Conservation (phyloP, 2,113 vertebrate genomes). For the Ploceus nigricollis region DNA sequence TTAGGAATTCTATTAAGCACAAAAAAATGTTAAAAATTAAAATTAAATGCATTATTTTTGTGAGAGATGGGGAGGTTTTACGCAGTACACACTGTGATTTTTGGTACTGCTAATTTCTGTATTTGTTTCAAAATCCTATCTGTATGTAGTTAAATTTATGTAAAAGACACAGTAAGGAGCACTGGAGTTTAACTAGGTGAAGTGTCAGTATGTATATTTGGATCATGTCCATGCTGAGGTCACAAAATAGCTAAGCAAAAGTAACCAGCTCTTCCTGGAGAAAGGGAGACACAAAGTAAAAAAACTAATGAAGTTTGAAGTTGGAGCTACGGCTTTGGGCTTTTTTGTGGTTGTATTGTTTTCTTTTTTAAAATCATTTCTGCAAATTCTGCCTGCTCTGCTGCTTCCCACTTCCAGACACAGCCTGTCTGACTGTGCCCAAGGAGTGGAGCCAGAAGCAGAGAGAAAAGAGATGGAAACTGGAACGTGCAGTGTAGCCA, state of each 20-base stretch:
- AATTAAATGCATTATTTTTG: neutral
- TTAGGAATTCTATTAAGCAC: neutral
- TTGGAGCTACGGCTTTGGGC: neutral
- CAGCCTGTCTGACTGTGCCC: neutral
- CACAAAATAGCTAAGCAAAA: neutral
- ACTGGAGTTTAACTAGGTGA: neutral
- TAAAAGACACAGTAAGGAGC: neutral
- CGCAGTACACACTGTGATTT: neutral
- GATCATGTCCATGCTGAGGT: neutral
- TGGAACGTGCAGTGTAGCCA: neutral
- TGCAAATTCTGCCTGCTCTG: neutral
- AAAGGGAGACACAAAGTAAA: neutral
- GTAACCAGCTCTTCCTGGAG: neutral
- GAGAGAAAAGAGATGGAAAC: neutral
- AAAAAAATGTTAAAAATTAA: neutral
- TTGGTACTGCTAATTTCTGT: neutral
- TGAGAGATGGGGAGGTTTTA: neutral
- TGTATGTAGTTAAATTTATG: neutral
- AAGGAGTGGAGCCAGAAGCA: neutral
- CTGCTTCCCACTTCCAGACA: neutral
- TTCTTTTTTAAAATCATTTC: neutral
- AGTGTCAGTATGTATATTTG: neutral
- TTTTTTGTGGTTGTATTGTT: neutral
- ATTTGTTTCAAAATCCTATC: neutral
- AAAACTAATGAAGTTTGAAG: neutral